Conservation (phyloP, 2,113 vertebrate species). For the Sinocyclocheilus anophthalmus region DNA sequence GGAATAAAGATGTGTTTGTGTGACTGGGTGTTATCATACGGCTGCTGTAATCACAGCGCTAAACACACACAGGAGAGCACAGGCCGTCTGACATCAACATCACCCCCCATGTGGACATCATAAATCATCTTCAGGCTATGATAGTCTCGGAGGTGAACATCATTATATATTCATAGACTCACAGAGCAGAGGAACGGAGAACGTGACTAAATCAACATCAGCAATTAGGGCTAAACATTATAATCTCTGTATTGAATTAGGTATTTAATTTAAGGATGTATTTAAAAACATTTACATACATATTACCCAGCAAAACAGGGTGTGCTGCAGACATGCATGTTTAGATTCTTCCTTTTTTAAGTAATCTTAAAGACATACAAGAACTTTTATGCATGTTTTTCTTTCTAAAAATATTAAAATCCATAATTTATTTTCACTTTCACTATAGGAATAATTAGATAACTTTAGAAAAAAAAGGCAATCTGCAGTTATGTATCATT, state of each 20-base stretch:
- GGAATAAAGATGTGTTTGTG: background rate
- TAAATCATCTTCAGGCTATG: constrained; percentile 38
- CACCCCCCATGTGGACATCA: constrained; percentile 10
- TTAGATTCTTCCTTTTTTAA: no score
- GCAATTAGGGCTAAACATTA: background rate
- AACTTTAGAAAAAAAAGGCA: background rate
- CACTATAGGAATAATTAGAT: background rate
- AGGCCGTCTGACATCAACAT: no score
- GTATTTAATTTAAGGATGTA: background rate
- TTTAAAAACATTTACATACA: background rate
- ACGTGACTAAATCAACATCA: background rate
- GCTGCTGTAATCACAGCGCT: no score
- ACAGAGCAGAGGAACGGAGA: background rate
- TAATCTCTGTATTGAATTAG: background rate
- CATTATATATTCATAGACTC: background rate
- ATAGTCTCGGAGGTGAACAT: constrained; percentile 19
- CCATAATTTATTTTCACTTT: background rate
- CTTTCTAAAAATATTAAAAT: background rate
- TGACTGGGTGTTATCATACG: no score
- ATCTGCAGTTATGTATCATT: background rate
- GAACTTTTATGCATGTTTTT: background rate
- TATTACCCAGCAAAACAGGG: background rate
- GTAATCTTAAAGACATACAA: background rate
- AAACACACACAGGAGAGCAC: no score
- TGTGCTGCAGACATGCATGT: background rate